Percentiles rank a stretch among this genome's conserved stretches.
Conservation (phyloP, 2,888 invertebrate genomes). For the Philereme vetulata region DNA sequence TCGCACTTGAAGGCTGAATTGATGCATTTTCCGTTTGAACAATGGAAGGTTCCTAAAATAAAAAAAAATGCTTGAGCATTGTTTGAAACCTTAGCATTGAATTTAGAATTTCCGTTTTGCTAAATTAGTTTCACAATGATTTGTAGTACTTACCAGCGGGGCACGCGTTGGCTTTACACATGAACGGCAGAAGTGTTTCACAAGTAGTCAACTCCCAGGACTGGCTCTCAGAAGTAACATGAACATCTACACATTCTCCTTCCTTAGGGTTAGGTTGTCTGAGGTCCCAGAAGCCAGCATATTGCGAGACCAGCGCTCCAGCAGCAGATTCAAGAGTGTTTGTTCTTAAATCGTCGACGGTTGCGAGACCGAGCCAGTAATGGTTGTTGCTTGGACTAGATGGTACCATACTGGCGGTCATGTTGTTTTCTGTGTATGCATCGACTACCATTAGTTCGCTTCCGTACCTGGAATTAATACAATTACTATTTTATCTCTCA, state of each 20-base stretch:
- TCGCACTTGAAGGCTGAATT: slow-evolving; percentile 96
- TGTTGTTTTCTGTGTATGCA: slow-evolving; percentile 95
- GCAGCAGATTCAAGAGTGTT: slow-evolving; percentile 97
- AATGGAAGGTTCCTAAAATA: slow-evolving; percentile 92
- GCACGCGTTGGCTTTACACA: slow-evolving; percentile 96
- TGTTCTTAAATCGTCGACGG: slow-evolving; percentile 95
- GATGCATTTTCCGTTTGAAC: slow-evolving; percentile 96
- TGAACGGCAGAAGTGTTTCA: slow-evolving; percentile 96
- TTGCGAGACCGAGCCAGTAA: slow-evolving; percentile 96
- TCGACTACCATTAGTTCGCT: slow-evolving; percentile 97
- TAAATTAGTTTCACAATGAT: slow-evolving; percentile 32
- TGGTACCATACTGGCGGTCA: slow-evolving; percentile 91
- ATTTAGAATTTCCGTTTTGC: slow-evolving; percentile 38
- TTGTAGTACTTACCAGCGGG: slow-evolving; percentile 86
- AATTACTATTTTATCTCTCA: slow-evolving; percentile 52
- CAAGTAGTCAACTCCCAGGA: slow-evolving; percentile 98
- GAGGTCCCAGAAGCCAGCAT: slow-evolving; percentile 96
- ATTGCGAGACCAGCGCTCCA: slow-evolving; percentile 94
- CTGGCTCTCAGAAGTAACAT: slow-evolving; percentile 88
- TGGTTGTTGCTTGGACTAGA: slow-evolving; percentile 87
- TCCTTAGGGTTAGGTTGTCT: slow-evolving; percentile 93
- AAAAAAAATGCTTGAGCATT: slow-evolving; percentile 55
- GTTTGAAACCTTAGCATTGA: slow-evolving; percentile 57
- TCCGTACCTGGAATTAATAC: slow-evolving; percentile 89
- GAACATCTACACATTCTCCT: slow-evolving; percentile 96